phyloP scores from a whole-genome alignment of 2,113 vertebrate genomes.

The Varanus salvator region DNA sequence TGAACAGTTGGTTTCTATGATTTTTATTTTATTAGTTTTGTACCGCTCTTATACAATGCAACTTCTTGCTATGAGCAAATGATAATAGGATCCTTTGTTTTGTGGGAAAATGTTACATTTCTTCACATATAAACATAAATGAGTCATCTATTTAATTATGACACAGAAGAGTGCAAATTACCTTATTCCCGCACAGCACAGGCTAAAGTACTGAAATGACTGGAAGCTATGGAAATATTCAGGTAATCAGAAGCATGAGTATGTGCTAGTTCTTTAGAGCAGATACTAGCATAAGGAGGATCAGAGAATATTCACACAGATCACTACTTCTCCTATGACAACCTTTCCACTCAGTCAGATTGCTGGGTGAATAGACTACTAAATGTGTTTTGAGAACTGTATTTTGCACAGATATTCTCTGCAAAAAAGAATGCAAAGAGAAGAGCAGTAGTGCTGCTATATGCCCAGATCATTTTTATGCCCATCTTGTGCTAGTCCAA shows the following conservation, averaged over 20 bases:
- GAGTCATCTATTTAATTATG: conserved; percentile 27
- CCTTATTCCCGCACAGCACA: neutral
- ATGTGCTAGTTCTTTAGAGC: neutral
- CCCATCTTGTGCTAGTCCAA: too few species aligned
- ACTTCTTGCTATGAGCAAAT: neutral
- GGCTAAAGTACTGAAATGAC: neutral
- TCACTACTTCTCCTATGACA: neutral
- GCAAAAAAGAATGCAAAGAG: neutral
- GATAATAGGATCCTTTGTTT: neutral
- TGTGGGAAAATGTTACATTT: neutral
- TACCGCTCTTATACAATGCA: neutral
- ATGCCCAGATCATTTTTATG: too few species aligned
- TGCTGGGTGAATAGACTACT: neutral
- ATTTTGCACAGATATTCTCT: neutral
- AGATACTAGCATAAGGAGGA: neutral
- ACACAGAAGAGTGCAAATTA: neutral
- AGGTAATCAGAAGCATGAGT: conserved; percentile 2
- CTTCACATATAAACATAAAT: neutral
- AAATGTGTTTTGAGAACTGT: neutral
- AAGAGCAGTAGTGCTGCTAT: too few species aligned
- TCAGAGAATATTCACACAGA: neutral
- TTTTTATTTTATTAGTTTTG: conserved; percentile 16
- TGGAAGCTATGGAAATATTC: neutral
- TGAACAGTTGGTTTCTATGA: conserved; percentile 22
- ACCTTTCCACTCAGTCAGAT: neutral